Evolutionary conservation across 2,888 invertebrate species (phyloP), one percentile per base, ranked within the genome.

Genomic region (Lithosia quadra): DNA sequence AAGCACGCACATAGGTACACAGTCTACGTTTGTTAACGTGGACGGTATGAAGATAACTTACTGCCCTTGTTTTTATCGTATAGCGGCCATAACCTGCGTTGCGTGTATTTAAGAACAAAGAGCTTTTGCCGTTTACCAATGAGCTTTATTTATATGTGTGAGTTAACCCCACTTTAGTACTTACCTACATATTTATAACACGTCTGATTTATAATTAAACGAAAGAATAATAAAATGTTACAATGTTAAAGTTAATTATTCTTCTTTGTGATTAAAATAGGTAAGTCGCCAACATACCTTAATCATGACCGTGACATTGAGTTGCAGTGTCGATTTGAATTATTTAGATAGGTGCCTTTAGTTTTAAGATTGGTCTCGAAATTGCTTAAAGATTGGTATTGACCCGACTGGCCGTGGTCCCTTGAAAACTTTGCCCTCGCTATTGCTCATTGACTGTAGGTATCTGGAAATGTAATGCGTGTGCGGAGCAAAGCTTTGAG

Each of bases 61-160:
- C 49, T 49, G 49, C n/a, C 49, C n/a, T n/a, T 49, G 49, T 49
- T 49, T n/a, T n/a, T 49, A n/a, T 49, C 9, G 49, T n/a, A n/a
- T n/a, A 9, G 49, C 49, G n/a, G 39, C 39, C 24, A 24, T 56
- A 56, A 56, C 79, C 82, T 76, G 81, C 80, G 82, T 89, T 89
- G 89, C 89, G 89, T 90, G 89, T 85, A 82, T 79, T 81, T 85
- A 76, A 77, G 86, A 88, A 90, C 88, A 90, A 90, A 90, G 88
- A 87, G 77, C 79, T 77, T 80, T 78, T 71, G 61, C 80, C 68
- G 65, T 78, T 75, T 75, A 75, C 77, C 67, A 74, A 61, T 77
- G 72, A 69, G 77, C 74, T 73, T 79, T 75, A 78, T 75, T 79
- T 74, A 78, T 75, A 78, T 72, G 79, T 69, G 69, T 67, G 69